These are phyloP conservation scores for Timandra comae DNA, from an alignment of 2,888 invertebrate genomes.

Conservation along the genomic window DNA sequence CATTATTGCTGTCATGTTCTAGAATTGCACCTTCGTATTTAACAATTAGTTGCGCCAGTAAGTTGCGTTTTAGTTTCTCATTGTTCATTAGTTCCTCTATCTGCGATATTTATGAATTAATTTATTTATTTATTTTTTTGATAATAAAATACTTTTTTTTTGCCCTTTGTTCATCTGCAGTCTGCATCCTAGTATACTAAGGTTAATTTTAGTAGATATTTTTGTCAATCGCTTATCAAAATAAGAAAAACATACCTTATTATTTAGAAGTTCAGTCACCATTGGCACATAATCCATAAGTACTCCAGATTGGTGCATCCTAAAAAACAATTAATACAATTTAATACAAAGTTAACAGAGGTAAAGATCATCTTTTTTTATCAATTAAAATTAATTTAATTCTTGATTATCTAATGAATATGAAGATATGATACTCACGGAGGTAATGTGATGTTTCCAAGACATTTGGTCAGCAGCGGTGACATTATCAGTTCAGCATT, in stretches of 20 bases:
- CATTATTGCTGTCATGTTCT: constrained; percentile 66
- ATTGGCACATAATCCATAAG: constrained; percentile 77
- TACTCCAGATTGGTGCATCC: constrained; percentile 70
- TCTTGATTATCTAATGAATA: no score
- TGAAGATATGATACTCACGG: no score
- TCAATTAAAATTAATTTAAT: no score
- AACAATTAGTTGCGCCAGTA: constrained; percentile 64
- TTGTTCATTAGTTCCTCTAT: constrained; percentile 59
- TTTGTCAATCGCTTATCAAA: no score
- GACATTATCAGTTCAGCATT: constrained; percentile 70
- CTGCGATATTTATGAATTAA: constrained; percentile 31
- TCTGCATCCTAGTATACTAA: no score
- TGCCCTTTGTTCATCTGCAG: no score
- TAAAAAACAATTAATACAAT: constrained; percentile 32
- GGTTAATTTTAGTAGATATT: neutral
- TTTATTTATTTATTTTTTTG: neutral
- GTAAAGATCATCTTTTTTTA: no score
- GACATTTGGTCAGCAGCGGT: constrained; percentile 59
- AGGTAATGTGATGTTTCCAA: constrained; percentile 63
- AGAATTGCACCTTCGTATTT: constrained; percentile 69
- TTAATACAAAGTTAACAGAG: no score
- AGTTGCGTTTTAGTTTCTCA: constrained; percentile 61
- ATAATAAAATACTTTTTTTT: no score
- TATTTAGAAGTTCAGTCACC: constrained; percentile 70
- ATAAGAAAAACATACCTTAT: constrained; percentile 61